Base-by-base conservation (phyloP, 2,797 vertebrate species). In the Eulemur albifrons region DNA sequence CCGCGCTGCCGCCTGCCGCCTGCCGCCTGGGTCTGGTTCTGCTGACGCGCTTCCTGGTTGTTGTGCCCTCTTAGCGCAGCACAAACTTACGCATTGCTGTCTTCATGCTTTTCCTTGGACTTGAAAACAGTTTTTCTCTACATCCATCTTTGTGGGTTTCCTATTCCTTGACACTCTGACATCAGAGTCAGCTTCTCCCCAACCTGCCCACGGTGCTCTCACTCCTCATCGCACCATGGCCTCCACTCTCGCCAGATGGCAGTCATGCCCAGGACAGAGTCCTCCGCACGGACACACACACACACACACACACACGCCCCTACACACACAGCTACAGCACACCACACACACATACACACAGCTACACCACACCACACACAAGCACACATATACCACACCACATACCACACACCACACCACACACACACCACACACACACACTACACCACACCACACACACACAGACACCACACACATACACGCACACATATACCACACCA, bases 1-100 rank as follows among this genome's bases (percentile, higher is more conserved):
- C 20, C 5, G 9, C 2, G 40, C 5, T 1, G 6, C 2, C 3
- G 10, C 43, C 30, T 20, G 38, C 38, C 43, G 14, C n/a, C 52
- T 45, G 1, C 13, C 12, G 10, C 43, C 30, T 20, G 23, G 40
- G 30, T 27, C 61, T n/a, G 50, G 21, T 18, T 30, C 54, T 12
- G 8, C 57, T 14, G 2, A 7, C 5, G 0, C 0, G 15, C 7
- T 50, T 25, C 76, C 63, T 40, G n/a, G 17, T 25, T 63, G 76
- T 38, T 5, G 5, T 5, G 5, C 1, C 4, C 5, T 32, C 20
- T 13, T 23, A 45, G 18, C 32, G 15, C 32, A 35, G 25, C 45
- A 20, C 17, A 12, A 21, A 57, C 20, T 20, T 17, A 14, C 7
- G 32, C 4, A 21, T n/a, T 45, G 45, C 45, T 21, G n/a, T 27